A percentile compares a stretch with the other conserved stretches of the same genome.
phyloP scores from a whole-genome alignment of 2,113 vertebrate species.

The Sceloporus tristichus region DNA sequence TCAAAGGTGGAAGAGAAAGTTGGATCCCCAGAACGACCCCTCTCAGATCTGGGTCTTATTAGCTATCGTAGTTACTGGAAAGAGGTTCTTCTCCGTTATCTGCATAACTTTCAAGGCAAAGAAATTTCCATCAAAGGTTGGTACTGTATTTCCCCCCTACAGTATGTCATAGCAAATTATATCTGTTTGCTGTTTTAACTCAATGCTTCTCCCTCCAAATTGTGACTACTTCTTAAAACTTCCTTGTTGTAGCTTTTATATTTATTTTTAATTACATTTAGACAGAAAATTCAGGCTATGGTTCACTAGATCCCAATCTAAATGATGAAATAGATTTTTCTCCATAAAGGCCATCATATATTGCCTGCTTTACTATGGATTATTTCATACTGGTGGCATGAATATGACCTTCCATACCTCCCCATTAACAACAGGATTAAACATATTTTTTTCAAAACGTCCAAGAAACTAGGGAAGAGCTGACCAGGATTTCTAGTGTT shows the following conservation, averaged over 20 bases:
- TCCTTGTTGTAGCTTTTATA: too few species aligned
- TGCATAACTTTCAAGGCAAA: conserved; percentile 98
- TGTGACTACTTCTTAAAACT: neutral
- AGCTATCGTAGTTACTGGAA: conserved; percentile 99
- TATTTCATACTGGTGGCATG: neutral
- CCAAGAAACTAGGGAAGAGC: neutral
- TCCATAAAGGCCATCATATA: too few species aligned
- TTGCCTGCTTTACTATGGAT: neutral
- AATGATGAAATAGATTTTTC: neutral
- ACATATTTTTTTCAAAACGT: neutral
- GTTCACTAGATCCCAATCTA: neutral
- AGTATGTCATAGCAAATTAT: neutral
- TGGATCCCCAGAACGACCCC: conserved; percentile 93
- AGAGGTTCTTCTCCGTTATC: conserved; percentile 94
- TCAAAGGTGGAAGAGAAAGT: conserved; percentile 99
- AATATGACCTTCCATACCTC: neutral
- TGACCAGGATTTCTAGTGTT: neutral
- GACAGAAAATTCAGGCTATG: neutral
- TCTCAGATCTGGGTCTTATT: conserved; percentile 97
- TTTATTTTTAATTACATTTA: neutral
- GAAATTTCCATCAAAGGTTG: conserved; percentile 99
- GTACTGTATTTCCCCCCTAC: neutral
- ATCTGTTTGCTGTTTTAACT: neutral
- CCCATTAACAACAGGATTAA: neutral
- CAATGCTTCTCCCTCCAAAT: too few species aligned